phyloP scores from a whole-genome alignment of 2,888 invertebrate species.

The Leptinotarsa rubiginosa region DNA sequence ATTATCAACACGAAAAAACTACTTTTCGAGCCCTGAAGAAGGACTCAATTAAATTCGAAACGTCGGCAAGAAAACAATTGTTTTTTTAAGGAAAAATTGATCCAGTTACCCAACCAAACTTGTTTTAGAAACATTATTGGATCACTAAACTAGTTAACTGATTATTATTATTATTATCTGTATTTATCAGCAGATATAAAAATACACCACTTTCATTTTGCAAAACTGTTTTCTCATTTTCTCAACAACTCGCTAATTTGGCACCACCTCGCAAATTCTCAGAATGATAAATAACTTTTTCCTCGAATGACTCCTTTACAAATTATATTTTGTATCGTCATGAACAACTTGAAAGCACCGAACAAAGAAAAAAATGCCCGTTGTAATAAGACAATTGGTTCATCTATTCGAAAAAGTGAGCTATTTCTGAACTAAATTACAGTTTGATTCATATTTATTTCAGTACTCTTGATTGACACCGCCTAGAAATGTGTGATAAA shows the following conservation, averaged over 20 bases:
- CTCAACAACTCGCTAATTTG: conserved; percentile 4
- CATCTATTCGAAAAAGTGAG: neutral
- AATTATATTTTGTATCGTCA: conserved; percentile 2
- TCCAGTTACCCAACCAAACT: too few relatives aligned
- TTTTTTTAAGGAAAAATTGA: too few relatives aligned
- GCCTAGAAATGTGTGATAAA: conserved; percentile 19
- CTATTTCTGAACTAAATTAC: conserved; percentile 17
- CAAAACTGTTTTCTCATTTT: conserved; percentile 4
- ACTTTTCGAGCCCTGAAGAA: too few relatives aligned
- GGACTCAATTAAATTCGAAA: too few relatives aligned
- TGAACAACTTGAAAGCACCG: conserved; percentile 7
- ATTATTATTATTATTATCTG: neutral
- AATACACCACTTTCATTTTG: conserved; percentile 1
- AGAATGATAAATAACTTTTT: conserved; percentile 7
- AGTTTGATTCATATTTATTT: conserved; percentile 15
- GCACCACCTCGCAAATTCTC: conserved; percentile 5
- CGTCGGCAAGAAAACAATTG: too few relatives aligned
- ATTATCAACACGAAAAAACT: too few relatives aligned
- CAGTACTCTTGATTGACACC: conserved; percentile 12
- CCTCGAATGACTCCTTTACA: neutral
- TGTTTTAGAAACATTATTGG: too few relatives aligned
- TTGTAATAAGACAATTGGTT: neutral
- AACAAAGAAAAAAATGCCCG: neutral
- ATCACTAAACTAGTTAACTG: too few relatives aligned
- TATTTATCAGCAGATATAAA: neutral